Evolutionary conservation across 2,888 invertebrate species (phyloP), one percentile per base, ranked within the genome.

Genomic region (Podabrus alpinus): DNA sequence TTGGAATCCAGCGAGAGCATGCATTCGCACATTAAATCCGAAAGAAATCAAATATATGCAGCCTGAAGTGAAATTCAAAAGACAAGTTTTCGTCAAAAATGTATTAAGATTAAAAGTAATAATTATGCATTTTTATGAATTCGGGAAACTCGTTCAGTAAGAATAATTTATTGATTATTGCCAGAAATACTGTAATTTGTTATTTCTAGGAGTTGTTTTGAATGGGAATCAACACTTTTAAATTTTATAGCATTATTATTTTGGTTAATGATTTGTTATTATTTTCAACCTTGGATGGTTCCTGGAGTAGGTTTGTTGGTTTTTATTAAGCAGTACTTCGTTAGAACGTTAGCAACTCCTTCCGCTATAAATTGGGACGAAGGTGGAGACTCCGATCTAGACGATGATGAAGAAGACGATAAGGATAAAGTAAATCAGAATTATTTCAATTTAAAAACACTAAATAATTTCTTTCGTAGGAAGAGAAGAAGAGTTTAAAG

Each of bases 251-350:
- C 97, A 1, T 91, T 99, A 68, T 88, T 95, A 16, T 88, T 94
- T 15, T 99, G 97, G 92, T 90, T 99, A 70, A 88, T 96, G 0
- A 92, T 95, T 72, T 97, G 97, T 82, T 97, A 97, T 86, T 97
- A 96, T 88, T 97, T 98, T 85, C 94, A 99, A 87, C 94, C 97
- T 82, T 99, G 96, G 91, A 98, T 99, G 94, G 87, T 98, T 74
- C 99, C 99, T 0, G 89, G 94, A 3, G 89, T 93, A 11, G 89
- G 97, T 19, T 89, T 99, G 15, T 87, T 97, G 29, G 89, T 98
- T 75, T 95, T 98, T 83, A 88, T 94, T 78, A 90, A 94, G 87
- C 92, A 93, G 85, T 92, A 93, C 82, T 86, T 92, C 80, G 93
- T 94, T 83, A 87, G 89, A 84, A 81, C 82, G 19, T 79, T 88